Evolutionary conservation across 2,888 invertebrate species (phyloP).

Genomic region (Carpatolechia fugitivella): DNA sequence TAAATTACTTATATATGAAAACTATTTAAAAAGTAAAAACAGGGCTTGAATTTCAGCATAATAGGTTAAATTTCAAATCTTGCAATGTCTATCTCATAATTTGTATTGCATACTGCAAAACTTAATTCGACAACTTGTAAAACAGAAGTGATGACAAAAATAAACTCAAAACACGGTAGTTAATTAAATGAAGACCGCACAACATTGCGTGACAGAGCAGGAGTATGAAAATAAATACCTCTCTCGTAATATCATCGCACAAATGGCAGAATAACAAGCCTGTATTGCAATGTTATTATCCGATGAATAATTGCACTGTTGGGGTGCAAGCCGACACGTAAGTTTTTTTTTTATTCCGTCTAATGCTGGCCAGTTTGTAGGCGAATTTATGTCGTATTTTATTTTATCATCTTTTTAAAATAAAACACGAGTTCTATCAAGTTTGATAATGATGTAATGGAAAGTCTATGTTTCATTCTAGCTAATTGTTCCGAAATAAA

Average conservation of each 20-base stretch:
- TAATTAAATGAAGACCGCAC: conserved; percentile 35
- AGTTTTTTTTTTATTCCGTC: background rate
- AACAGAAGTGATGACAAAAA: conserved; percentile 15
- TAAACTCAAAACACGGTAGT: background rate
- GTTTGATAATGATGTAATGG: too few relatives aligned
- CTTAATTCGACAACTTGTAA: background rate
- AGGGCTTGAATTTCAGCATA: too few relatives aligned
- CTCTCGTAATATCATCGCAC: conserved; percentile 18
- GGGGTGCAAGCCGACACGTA: conserved; percentile 14
- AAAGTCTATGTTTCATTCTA: too few relatives aligned
- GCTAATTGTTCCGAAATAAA: too few relatives aligned
- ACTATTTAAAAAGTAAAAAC: too few relatives aligned
- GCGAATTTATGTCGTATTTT: too few relatives aligned
- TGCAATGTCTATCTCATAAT: too few relatives aligned
- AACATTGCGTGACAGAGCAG: conserved; percentile 30
- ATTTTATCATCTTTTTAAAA: too few relatives aligned
- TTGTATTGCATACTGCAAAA: too few relatives aligned
- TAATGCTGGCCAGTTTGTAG: background rate
- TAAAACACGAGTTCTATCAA: too few relatives aligned
- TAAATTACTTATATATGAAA: too few relatives aligned
- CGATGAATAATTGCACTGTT: conserved; percentile 13
- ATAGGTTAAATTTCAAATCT: too few relatives aligned
- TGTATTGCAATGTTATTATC: conserved; percentile 15
- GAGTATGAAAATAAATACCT: conserved; percentile 17
- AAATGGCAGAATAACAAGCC: conserved; percentile 33